These are phyloP conservation scores for Arctopsyche grandis DNA, from an alignment of 1,140 invertebrate species.

Conservation along the genomic window DNA sequence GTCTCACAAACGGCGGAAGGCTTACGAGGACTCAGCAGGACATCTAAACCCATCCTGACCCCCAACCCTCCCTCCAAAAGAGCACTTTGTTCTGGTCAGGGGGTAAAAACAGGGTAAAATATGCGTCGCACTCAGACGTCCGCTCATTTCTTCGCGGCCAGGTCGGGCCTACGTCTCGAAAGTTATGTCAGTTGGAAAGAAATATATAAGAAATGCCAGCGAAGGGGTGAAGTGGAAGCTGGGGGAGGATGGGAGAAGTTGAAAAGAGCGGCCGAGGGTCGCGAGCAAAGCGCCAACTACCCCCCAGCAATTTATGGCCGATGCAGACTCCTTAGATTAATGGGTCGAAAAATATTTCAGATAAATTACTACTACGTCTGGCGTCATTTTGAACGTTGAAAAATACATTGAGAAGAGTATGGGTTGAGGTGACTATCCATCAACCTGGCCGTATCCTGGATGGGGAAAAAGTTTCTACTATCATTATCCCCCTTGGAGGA, in stretches of 20 bases:
- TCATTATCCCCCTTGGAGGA: neutral
- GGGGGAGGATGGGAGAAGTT: conserved; percentile 42
- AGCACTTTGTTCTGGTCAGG: conserved; percentile 43
- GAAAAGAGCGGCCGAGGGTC: conserved; percentile 30
- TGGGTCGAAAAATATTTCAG: conserved; percentile 37
- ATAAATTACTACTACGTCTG: conserved; percentile 29
- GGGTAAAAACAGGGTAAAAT: conserved; percentile 36
- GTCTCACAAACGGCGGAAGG: neutral
- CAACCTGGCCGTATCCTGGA: neutral
- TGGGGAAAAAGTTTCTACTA: neutral
- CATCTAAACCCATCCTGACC: neutral
- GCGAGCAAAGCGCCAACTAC: neutral
- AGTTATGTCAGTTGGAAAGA: conserved; percentile 45
- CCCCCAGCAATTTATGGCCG: conserved; percentile 35
- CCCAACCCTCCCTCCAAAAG: neutral
- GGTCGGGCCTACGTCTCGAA: conserved; percentile 23
- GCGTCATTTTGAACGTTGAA: conserved; percentile 16
- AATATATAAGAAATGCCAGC: conserved; percentile 37
- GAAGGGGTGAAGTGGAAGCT: neutral
- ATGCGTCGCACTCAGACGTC: conserved; percentile 36
- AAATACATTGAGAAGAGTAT: neutral
- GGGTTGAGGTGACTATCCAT: neutral
- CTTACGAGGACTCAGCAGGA: conserved; percentile 26
- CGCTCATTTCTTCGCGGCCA: conserved; percentile 47
- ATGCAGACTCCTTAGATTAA: conserved; percentile 34